Evolutionary conservation across 92 coral and sea anemone genomes (phyloP), one percentile per base, ranked within the genome.

Genomic region (Desmophyllum pertusum): DNA sequence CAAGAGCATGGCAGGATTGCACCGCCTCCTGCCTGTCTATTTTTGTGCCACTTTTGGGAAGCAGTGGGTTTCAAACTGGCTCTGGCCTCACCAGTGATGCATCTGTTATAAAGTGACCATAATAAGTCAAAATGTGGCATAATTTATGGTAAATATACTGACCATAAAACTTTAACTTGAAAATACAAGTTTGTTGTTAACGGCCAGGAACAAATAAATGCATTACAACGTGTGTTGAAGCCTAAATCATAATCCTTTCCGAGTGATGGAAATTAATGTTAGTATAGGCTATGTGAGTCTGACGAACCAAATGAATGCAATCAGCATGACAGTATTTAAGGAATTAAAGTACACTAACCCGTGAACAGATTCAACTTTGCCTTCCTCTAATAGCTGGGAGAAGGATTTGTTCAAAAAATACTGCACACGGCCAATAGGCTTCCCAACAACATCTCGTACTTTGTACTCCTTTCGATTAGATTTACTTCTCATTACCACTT

Each of bases 271-370:
- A 1, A 43, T 43, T 1, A 43, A 43, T 43, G 7, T 43, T 43
- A 0, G 11, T 43, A 6, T 43, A 43, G 0, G 50, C 50, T 48
- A 48, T 48, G 13, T 48, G 6, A 7, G 10, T 10, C 48, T 43
- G 10, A 43, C 48, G 48, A 43, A 43, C 48, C 7, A 43, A 43
- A n/a, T n/a, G n/a, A n/a, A n/a, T n/a, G 48, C 6, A 43, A 43
- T n/a, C n/a, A n/a, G 48, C 48, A 43, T 43, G 4, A 7, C 7
- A 10, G 5, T 45, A 45, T 15, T 6, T 6, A 8, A 10, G 11
- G 14, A 45, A 8, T n/a, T n/a, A n/a, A n/a, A n/a, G n/a, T n/a
- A 67, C 6, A 67, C 73, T 67, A 67, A 37, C 73, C 73, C 43
- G 3, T 67, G 13, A 67, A 68, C 40, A 2, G 48, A 68, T 17